Conservation (phyloP, 1,140 invertebrate species). For the Zaprionus nigranus region DNA sequence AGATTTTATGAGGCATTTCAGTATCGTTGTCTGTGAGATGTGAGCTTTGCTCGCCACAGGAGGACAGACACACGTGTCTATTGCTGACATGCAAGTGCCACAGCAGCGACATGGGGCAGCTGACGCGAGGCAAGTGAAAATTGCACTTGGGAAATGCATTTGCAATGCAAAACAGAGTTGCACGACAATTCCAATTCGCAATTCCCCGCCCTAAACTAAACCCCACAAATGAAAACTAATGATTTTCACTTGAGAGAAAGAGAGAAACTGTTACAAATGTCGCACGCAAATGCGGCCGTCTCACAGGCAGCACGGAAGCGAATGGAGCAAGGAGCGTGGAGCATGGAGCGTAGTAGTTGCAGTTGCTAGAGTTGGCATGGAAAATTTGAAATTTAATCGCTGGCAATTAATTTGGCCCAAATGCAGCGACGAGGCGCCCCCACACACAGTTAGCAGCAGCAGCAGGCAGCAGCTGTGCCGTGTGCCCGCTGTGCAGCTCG, state of each 20-base stretch:
- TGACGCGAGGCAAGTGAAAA: constrained; percentile 68
- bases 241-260: constrained; percentile 68
- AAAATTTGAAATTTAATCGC: constrained; percentile 83
- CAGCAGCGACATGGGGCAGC: constrained; percentile 33
- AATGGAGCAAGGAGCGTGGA: constrained; percentile 33
- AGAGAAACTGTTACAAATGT: constrained; percentile 29
- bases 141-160: constrained; percentile 62
- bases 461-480: constrained; percentile 37
- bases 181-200: constrained; percentile 56
- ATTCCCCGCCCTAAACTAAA: constrained; percentile 69
- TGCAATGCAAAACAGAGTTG: constrained; percentile 79
- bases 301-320: constrained; percentile 70
- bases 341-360: constrained; percentile 4
- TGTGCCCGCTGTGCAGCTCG: constrained; percentile 64
- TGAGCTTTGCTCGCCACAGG: constrained; percentile 22
- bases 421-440: constrained; percentile 58
- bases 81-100: constrained; percentile 74
- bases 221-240: constrained; percentile 79
- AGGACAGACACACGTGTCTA: constrained; percentile 32
- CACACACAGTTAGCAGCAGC: constrained; percentile 32
- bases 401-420: constrained; percentile 79
- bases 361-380: constrained; percentile 63
- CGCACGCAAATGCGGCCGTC: constrained; percentile 54
- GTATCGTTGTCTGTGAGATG: constrained; percentile 12
- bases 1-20: constrained; percentile 6